Base-by-base conservation (phyloP, 2,113 vertebrate species). In the Percina caprodes region DNA sequence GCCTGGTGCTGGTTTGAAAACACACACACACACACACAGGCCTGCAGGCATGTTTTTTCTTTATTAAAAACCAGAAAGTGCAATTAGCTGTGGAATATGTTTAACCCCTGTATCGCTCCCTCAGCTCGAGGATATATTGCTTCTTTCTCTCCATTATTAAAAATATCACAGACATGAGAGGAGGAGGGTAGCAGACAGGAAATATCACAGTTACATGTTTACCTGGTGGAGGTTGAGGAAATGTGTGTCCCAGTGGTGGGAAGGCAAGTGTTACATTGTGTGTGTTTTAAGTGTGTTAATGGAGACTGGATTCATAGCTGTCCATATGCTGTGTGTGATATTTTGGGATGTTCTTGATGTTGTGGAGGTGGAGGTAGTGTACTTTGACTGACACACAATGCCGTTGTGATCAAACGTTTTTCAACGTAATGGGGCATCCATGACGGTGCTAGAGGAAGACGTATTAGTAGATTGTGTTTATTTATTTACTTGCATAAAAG, bases 11-110 rank as follows among this genome's bases (percentile, higher is more conserved):
- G 49, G 56, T 86, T 58, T 87, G 78, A 84, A 82, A 59, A 67
- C 63, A 69, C 69, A 59, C 33, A 69, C 60, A 79, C 54, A 69
- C 35, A 71, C 42, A 77, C 58, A 65, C 62, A 61, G 62, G 74
- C 86, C 88, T 82, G 45, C 65, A 84, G 89, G 90, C 83, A 3
- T 88, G 74, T 84, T 88, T 89, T 93, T 88, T 91, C 91, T 93
- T 93, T 94, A 94, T 94, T 94, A 94, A 94, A 94, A 94, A 92
- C 86, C 87, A 91, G 91, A 93, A 92, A 83, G 82, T 80, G 85
- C 92, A 94, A 95, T 95, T 93, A 95, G 94, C 90, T 84, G 85
- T 85, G 86, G 94, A 94, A 93, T 95, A 93, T 90, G 85, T 83
- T 94, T 94, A 94, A 95, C 94, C 94, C 87, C 89, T 80, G 78